phyloP scores from a whole-genome alignment of 2,113 vertebrate genomes.

The Poecile atricapillus region DNA sequence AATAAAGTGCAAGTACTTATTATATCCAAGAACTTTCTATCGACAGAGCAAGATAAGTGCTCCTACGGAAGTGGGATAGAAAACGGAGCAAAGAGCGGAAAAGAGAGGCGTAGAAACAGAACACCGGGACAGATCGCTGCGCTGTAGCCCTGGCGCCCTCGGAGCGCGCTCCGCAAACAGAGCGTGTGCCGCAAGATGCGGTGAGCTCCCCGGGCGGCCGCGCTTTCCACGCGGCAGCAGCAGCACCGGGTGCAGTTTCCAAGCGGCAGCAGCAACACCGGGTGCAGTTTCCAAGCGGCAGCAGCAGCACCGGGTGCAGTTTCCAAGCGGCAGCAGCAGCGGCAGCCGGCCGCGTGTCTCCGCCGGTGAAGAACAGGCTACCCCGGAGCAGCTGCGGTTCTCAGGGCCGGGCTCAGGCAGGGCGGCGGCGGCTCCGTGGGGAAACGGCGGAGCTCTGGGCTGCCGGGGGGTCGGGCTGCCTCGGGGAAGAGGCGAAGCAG shows the following conservation, averaged over 20 bases:
- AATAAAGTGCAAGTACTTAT: accelerated
- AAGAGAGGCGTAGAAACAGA: background rate
- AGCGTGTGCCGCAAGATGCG: background rate
- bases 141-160: no score
- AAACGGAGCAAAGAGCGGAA: background rate
- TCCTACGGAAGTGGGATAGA: background rate
- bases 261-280: background rate
- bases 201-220: background rate
- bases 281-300: no score
- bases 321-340: no score
- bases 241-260: background rate
- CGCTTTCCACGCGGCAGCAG: no score
- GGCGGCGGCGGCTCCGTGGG: background rate
- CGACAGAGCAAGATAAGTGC: background rate
- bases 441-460: no score
- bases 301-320: no score
- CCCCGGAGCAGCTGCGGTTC: background rate
- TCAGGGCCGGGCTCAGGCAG: background rate
- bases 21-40: background rate
- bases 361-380: background rate
- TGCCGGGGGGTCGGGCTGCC: background rate
- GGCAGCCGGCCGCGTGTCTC: background rate
- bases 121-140: accelerated
- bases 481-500: background rate
- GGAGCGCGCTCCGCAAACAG: accelerated